phyloP scores from a whole-genome alignment of 2,113 vertebrate species.

The Caloenas nicobarica region DNA sequence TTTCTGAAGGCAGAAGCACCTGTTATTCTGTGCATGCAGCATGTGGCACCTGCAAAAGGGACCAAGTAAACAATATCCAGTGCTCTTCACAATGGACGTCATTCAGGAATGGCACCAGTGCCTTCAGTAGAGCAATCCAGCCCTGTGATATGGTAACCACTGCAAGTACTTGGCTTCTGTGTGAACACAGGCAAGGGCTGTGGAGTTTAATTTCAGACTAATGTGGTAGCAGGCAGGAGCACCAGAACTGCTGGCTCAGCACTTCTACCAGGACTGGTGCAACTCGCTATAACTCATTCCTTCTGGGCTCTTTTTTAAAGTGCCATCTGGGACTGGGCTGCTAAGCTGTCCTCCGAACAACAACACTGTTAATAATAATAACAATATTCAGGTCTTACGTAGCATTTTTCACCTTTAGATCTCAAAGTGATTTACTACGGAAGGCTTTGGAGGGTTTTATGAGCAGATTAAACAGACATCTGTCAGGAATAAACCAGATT shows the following conservation, averaged over 20 bases:
- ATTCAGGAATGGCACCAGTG: background rate
- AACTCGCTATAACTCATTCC: background rate
- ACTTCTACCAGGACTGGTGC: background rate
- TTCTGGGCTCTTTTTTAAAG: conserved; percentile 46
- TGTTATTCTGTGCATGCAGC: background rate
- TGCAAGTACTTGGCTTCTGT: background rate
- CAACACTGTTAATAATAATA: conserved; percentile 56
- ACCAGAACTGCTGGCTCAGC: conserved; percentile 29
- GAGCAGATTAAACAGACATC: conserved; percentile 60
- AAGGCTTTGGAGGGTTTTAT: conserved; percentile 43
- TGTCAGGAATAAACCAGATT: conserved; percentile 67
- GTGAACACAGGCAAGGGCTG: background rate
- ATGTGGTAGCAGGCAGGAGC: conserved; percentile 15
- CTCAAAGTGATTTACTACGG: conserved; percentile 43
- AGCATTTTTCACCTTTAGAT: conserved; percentile 60
- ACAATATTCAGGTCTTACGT: conserved; percentile 58
- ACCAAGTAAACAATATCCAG: background rate
- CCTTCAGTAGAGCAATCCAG: background rate
- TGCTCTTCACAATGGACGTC: background rate
- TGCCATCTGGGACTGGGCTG: conserved; percentile 41
- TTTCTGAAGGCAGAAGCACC: background rate
- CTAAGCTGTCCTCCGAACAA: conserved; percentile 55
- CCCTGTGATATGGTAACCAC: background rate
- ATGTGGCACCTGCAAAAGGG: background rate
- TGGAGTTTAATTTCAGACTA: conserved; percentile 24